phyloP scores from a whole-genome alignment of 2,797 vertebrate species.

The Sardinella longiceps region DNA sequence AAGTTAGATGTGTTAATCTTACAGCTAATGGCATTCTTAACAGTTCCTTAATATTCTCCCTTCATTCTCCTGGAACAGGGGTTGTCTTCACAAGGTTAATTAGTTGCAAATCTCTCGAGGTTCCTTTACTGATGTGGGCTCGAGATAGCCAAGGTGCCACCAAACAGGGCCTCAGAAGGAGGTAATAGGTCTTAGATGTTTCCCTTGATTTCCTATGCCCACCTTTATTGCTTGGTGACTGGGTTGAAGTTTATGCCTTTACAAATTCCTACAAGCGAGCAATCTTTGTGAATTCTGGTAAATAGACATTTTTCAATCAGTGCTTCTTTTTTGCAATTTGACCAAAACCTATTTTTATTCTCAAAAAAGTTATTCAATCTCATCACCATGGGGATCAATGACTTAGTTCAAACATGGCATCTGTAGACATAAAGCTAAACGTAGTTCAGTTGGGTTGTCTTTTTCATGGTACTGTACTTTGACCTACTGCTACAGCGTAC shows the following conservation, averaged over 20 bases:
- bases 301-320: too few relatives aligned
- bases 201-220: constrained; percentile 52
- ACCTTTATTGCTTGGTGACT: background rate
- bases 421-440: too few relatives aligned
- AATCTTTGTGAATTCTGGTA: too few relatives aligned
- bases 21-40: constrained; percentile 72
- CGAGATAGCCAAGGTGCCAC: constrained; percentile 72
- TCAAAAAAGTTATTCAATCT: too few relatives aligned
- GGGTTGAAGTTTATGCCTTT: background rate
- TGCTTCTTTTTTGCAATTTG: too few relatives aligned
- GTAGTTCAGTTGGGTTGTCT: too few relatives aligned
- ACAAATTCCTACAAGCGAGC: too few relatives aligned
- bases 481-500: too few relatives aligned
- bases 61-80: constrained; percentile 68
- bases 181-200: constrained; percentile 75
- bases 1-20: constrained; percentile 81
- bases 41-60: constrained; percentile 77
- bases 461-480: too few relatives aligned
- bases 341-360: too few relatives aligned
- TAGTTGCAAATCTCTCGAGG: constrained; percentile 75
- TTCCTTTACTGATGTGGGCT: constrained; percentile 69
- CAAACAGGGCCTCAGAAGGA: constrained; percentile 68
- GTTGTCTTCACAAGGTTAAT: constrained; percentile 82
- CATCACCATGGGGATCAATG: too few relatives aligned
- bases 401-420: too few relatives aligned